These are phyloP conservation scores for Papilio polyxenes DNA, from an alignment of 1,140 invertebrate species.

Conservation along the genomic window DNA sequence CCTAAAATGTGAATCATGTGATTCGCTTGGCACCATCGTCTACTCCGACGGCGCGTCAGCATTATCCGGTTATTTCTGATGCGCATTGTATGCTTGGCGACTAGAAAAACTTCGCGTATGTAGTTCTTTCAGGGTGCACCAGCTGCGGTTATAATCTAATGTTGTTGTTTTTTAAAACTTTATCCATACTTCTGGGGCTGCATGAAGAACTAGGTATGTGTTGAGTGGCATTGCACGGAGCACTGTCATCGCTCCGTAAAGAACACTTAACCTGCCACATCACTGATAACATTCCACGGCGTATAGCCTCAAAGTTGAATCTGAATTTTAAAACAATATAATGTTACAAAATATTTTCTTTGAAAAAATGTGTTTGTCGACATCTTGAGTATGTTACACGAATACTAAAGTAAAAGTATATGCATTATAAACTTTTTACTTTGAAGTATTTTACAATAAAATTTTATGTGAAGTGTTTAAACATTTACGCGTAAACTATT, in stretches of 20 bases:
- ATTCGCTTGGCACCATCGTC: slow-evolving; percentile 65
- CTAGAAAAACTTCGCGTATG: slow-evolving; percentile 6
- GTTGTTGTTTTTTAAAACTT: neutral
- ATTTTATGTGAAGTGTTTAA: neutral
- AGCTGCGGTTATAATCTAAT: neutral
- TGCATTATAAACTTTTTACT: neutral
- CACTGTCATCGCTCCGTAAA: neutral
- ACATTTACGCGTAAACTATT: neutral
- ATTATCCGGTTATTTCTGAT: slow-evolving; percentile 65
- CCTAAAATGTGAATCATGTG: slow-evolving; percentile 72
- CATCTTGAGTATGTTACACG: neutral
- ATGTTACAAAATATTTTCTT: neutral
- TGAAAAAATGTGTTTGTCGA: neutral
- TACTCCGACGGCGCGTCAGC: slow-evolving; percentile 60
- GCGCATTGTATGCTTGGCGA: slow-evolving; percentile 36
- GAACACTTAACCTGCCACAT: neutral
- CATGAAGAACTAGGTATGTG: neutral
- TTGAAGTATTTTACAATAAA: neutral
- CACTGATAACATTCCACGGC: neutral
- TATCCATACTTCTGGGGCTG: neutral
- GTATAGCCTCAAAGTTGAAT: neutral
- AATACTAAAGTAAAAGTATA: neutral
- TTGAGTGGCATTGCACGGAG: neutral
- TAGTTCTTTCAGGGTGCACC: slow-evolving; percentile 6
- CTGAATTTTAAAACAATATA: neutral